These are phyloP conservation scores for Chauna torquata DNA, from an alignment of 2,113 vertebrate genomes.

Conservation along the genomic window DNA sequence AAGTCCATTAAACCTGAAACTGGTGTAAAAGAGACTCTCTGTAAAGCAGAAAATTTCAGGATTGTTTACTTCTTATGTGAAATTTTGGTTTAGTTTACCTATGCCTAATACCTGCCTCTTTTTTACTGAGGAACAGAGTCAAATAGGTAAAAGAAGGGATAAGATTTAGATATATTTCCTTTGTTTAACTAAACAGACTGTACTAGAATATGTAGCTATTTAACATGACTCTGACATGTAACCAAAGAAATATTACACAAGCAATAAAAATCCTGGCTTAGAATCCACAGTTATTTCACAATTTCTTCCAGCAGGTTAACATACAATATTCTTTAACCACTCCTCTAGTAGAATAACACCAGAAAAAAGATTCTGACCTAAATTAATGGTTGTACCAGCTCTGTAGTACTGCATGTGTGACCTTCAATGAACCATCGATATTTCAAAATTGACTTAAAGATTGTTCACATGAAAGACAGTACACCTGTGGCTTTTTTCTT, in stretches of 20 bases:
- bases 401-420: neutral
- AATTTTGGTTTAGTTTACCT: neutral
- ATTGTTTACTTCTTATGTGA: neutral
- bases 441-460: neutral
- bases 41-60: neutral
- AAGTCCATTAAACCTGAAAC: neutral
- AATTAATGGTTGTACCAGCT: neutral
- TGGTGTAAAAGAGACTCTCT: neutral
- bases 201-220: neutral
- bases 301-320: neutral
- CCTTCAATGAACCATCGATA: neutral
- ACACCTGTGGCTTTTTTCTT: accelerated
- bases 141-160: neutral
- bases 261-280: neutral
- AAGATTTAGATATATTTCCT: neutral
- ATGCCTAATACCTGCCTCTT: neutral
- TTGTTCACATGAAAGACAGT: neutral
- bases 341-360: neutral
- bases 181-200: neutral
- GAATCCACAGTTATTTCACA: neutral
- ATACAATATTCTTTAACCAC: neutral
- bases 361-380: neutral
- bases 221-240: neutral
- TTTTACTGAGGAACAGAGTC: neutral
- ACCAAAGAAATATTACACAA: neutral